Base-by-base conservation (phyloP, 2,888 invertebrate species). In the Sturmia bella region DNA sequence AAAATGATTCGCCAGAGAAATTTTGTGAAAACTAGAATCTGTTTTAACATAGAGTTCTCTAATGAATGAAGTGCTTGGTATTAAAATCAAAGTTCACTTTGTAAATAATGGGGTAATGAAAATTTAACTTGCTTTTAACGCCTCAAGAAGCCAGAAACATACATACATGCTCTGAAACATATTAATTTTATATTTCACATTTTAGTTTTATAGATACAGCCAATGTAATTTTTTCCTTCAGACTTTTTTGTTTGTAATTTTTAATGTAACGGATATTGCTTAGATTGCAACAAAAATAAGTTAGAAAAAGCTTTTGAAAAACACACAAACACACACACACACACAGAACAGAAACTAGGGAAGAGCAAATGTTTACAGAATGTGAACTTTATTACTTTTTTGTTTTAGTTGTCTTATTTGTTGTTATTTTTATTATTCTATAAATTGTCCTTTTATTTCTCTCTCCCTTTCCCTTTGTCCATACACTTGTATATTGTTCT, bases 321-420 rank as follows among this genome's bases (percentile, higher is more conserved):
- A 59, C 54, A 52, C 52, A 19, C 7, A 64, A 17, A 50, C 13
- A 39, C 39, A 41, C 19, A 70, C 12, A 48, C 37, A 24, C 27
- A 19, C 52, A 61, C 13, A 9, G 13, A 13, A 64, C 19, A 52
- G 19, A 57, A 68, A 41, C 57, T 61, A 59, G 59, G 50, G 63
- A 50, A 56, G 52, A 77, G 68, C 70, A 81, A 84, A 83, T 85
- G 83, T 85, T 85, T 84, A 85, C 80, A 84, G 84, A 85, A 84
- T 85, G 85, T 85, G 76, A 87, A 86, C 83, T 86, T 86, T 86
- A 78, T 84, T 84, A 84, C 83, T 83, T 85, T 80, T 82, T 68
- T 81, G 84, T 70, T 74, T 74, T 80, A 61, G 68, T 80, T 59
- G 32, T 72, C 77, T 83, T 69, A 19, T 45, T 74, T 64, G 57